Conservation (phyloP, 2,113 vertebrate genomes). For the Siniperca knerii region DNA sequence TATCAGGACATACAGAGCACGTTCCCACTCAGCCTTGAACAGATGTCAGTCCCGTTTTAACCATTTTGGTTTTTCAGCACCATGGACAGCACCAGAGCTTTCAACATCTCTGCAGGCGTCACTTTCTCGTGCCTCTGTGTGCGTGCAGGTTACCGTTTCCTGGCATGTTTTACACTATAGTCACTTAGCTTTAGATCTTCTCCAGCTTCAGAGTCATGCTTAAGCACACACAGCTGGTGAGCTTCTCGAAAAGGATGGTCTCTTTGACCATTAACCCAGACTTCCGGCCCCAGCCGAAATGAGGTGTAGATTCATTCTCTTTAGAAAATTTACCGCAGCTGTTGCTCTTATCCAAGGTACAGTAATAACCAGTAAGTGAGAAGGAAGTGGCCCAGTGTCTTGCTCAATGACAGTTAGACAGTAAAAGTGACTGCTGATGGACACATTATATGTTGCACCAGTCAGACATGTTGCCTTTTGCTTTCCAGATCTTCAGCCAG, state of each 20-base stretch:
- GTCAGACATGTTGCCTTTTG: constrained; percentile 60
- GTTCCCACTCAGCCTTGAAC: background rate
- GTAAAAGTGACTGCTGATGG: constrained; percentile 53
- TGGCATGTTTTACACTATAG: constrained; percentile 6
- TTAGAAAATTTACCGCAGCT: constrained; percentile 55
- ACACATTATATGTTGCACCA: constrained; percentile 53
- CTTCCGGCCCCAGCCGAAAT: constrained; percentile 18
- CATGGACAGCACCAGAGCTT: constrained; percentile 66
- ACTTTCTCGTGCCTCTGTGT: background rate
- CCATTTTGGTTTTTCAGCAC: constrained; percentile 66
- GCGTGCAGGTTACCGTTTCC: constrained; percentile 19
- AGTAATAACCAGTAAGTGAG: constrained; percentile 58
- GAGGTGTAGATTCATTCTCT: constrained; percentile 45
- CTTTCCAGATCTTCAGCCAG: constrained; percentile 51
- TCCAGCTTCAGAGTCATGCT: constrained; percentile 43
- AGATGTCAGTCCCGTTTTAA: background rate
- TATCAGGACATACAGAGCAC: background rate
- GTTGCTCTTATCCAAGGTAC: constrained; percentile 57
- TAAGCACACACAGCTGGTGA: constrained; percentile 60
- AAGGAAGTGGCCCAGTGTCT: constrained; percentile 27
- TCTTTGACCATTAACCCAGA: constrained; percentile 44
- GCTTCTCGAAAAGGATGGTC: constrained; percentile 45
- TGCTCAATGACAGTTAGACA: constrained; percentile 53
- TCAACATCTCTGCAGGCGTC: constrained; percentile 7
- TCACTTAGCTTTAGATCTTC: constrained; percentile 21